These are phyloP conservation scores for Acropora tenuis DNA, from an alignment of 64 coral and sea anemone species.

Conservation along the genomic window DNA sequence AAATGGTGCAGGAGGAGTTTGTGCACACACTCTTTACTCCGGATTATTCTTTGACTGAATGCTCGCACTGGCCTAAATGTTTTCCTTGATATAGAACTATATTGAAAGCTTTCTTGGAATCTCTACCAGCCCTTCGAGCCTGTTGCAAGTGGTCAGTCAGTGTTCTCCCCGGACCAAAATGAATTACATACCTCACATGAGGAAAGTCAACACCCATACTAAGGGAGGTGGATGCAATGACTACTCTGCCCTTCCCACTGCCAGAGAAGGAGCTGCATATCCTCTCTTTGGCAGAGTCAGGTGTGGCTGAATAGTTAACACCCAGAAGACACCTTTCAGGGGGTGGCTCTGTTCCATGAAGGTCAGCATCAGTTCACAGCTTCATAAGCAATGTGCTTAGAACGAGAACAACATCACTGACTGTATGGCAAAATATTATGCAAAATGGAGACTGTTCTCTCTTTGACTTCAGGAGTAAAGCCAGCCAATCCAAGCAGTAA, in stretches of 20 bases:
- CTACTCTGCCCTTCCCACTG: slow-evolving; percentile 55
- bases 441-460: slow-evolving; percentile 35
- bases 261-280: slow-evolving; percentile 60
- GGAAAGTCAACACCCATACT: slow-evolving; percentile 75
- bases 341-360: slow-evolving; percentile 48
- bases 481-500: slow-evolving; percentile 62
- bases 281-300: slow-evolving; percentile 44
- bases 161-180: slow-evolving; percentile 73
- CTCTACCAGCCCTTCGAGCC: slow-evolving; percentile 71
- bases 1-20: slow-evolving; percentile 49
- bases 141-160: slow-evolving; percentile 76
- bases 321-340: slow-evolving; percentile 26
- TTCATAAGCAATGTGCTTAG: slow-evolving; percentile 63
- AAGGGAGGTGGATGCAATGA: slow-evolving; percentile 69
- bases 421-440: slow-evolving; percentile 66
- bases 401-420: slow-evolving; percentile 70
- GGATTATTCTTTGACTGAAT: slow-evolving; percentile 28
- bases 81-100: slow-evolving; percentile 41
- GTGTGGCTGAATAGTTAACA: slow-evolving; percentile 66
- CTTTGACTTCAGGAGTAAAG: slow-evolving; percentile 35
- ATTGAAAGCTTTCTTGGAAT: slow-evolving; percentile 24
- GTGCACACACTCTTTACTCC: slow-evolving; percentile 37
- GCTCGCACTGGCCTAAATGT: slow-evolving; percentile 44
- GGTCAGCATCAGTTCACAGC: slow-evolving; percentile 45
- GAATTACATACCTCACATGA: slow-evolving; percentile 67